phyloP scores from a whole-genome alignment of 2,888 invertebrate species.

The Scaptomyza caliginosa region DNA sequence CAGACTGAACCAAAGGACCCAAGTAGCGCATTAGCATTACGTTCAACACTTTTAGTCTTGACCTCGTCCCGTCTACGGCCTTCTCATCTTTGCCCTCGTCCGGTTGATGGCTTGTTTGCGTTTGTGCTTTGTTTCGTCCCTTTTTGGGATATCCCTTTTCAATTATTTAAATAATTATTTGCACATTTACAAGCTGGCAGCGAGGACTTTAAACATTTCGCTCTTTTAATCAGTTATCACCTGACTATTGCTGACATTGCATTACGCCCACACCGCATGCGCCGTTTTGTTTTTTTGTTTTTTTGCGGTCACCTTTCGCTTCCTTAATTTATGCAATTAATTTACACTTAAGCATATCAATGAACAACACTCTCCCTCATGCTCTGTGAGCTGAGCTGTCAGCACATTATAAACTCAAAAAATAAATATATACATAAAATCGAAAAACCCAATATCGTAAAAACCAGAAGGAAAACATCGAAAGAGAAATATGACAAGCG shows the following conservation, averaged over 20 bases:
- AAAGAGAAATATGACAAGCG: slow-evolving; percentile 46
- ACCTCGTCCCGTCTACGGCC: slow-evolving; percentile 3
- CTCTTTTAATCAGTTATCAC: slow-evolving; percentile 17
- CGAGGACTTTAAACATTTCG: slow-evolving; percentile 9
- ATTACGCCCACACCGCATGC: slow-evolving; percentile 54
- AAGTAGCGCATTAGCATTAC: slow-evolving; percentile 36
- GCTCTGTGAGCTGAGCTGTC: slow-evolving; percentile 37
- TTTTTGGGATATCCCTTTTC: slow-evolving; percentile 63
- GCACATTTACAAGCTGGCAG: slow-evolving; percentile 57
- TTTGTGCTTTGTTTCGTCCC: slow-evolving; percentile 32
- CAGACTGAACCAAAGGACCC: slow-evolving; percentile 12
- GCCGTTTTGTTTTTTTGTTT: slow-evolving; percentile 5
- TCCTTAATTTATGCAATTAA: slow-evolving; percentile 78
- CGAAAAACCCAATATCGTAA: slow-evolving; percentile 14
- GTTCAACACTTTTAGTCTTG: slow-evolving; percentile 40
- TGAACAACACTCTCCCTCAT: not conserved
- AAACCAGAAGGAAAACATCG: slow-evolving; percentile 19
- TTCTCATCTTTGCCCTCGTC: not conserved
- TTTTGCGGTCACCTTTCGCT: slow-evolving; percentile 37
- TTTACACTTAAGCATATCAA: slow-evolving; percentile 67
- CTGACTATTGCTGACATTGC: slow-evolving; percentile 40
- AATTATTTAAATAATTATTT: slow-evolving; percentile 80
- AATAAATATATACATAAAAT: slow-evolving; percentile 37
- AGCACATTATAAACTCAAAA: slow-evolving; percentile 66
- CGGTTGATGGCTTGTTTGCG: slow-evolving; percentile 25